Percentiles rank a stretch among this genome's conserved stretches.
Conservation (phyloP, 2,797 vertebrate genomes). For the Craterocephalus amniculus region DNA sequence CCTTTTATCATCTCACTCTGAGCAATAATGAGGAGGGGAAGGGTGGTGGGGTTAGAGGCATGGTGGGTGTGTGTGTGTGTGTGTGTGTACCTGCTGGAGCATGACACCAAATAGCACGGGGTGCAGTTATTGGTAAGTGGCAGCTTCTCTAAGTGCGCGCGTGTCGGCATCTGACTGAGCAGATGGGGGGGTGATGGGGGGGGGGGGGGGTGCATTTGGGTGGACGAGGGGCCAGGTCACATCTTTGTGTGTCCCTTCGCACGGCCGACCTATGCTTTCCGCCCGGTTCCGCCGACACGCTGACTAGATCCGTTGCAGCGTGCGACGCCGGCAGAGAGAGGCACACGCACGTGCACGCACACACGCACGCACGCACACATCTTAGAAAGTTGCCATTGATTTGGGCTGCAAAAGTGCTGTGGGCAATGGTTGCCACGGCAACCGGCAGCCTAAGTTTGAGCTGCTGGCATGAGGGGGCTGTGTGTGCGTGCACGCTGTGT, state of each 20-base stretch:
- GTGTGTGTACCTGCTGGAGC: conserved; percentile 50
- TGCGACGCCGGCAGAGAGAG: no score
- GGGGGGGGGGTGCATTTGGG: conserved; percentile 61
- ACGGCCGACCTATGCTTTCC: no score
- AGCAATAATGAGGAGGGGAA: conserved; percentile 28
- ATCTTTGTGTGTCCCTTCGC: conserved; percentile 70
- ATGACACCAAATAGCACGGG: conserved; percentile 53
- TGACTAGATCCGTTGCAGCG: no score
- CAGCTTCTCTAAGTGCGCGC: not conserved
- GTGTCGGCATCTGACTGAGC: conserved; percentile 64
- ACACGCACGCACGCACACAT: conserved; percentile 13
- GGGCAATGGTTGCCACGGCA: conserved; percentile 85
- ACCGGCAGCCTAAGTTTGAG: conserved; percentile 85
- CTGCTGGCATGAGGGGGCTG: conserved; percentile 67
- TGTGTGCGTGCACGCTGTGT: not conserved
- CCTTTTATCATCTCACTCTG: conserved; percentile 43
- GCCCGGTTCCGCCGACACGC: no score
- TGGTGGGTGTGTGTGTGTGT: conserved; percentile 26
- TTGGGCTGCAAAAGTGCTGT: conserved; percentile 83
- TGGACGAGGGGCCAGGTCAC: conserved; percentile 75
- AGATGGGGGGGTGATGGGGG: no score
- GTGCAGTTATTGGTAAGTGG: conserved; percentile 42
- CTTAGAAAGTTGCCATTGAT: conserved; percentile 81
- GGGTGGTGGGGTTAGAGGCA: no score
- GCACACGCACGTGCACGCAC: no score